phyloP scores from a whole-genome alignment of 2,888 invertebrate genomes.

The Mycalesis mineus region DNA sequence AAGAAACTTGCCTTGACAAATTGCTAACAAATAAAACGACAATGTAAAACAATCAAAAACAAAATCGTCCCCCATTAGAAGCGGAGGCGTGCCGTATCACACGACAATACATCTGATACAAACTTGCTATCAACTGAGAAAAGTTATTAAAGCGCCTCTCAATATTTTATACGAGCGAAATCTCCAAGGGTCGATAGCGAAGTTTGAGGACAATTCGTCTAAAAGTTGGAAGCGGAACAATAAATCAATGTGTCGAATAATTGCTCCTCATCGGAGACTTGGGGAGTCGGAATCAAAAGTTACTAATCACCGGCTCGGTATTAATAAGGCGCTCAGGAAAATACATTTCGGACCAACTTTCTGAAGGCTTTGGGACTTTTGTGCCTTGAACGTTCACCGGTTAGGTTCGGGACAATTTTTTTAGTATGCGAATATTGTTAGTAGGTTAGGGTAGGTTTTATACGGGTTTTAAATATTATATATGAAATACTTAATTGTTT shows the following conservation, averaged over 20 bases:
- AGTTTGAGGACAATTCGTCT: constrained; percentile 47
- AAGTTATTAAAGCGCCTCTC: constrained; percentile 58
- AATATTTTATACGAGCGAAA: constrained; percentile 56
- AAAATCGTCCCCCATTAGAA: constrained; percentile 35
- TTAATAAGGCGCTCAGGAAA: constrained; percentile 52
- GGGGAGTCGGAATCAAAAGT: constrained; percentile 64
- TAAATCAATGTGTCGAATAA: constrained; percentile 77
- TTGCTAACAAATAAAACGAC: constrained; percentile 16
- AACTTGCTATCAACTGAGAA: constrained; percentile 49
- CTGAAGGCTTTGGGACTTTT: constrained; percentile 10
- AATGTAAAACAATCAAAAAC: constrained; percentile 33
- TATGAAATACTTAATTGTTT: too few relatives aligned
- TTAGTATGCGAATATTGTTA: too few relatives aligned
- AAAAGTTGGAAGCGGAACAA: constrained; percentile 58
- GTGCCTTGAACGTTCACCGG: not conserved
- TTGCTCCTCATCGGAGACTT: constrained; percentile 62
- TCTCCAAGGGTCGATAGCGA: constrained; percentile 44
- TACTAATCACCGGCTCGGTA: constrained; percentile 69
- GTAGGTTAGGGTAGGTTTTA: too few relatives aligned
- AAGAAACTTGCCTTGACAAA: constrained; percentile 14
- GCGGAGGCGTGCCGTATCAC: constrained; percentile 55
- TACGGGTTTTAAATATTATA: too few relatives aligned
- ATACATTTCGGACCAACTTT: constrained; percentile 16
- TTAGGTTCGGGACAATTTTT: not conserved
- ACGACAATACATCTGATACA: constrained; percentile 34